Evolutionary conservation across 2,888 invertebrate genomes (phyloP), one percentile per base, ranked within the genome.

Genomic region (Tribolium freemani): DNA sequence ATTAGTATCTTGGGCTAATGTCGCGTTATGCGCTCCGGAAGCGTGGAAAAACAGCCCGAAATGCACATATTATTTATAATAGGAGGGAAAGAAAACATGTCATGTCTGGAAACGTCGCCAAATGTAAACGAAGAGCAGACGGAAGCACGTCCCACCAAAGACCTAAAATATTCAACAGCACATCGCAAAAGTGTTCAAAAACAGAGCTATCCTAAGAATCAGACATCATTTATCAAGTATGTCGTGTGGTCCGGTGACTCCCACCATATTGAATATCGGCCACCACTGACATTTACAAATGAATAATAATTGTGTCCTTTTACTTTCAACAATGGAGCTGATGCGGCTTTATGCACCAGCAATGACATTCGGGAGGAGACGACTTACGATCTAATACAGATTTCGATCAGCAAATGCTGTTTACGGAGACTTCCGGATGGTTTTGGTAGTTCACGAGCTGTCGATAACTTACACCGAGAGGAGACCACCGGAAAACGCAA

Each of bases 281-380:
- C 86, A 85, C 81, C 81, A 83, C 83, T 87, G 87, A 87, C 87
- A 86, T 86, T 86, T 85, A 86, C 86, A 87, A 86, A 87, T 87
- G 87, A 86, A 87, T 86, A 86, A 86, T 86, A 86, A 86, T 87
- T 86, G 85, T 86, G 86, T 84, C 86, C 86, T 86, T 86, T 86
- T 84, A 85, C 85, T 84, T 84, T 84, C 83, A 79, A 84, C 84
- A 84, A 84, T 83, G 76, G 80, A n/a, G 74, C 77, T 79, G 82
- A 82, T 80, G 79, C 80, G 80, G 80, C 80, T 81, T 82, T 81
- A 78, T 80, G 79, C 78, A 77, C 21, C 80, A 80, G 79, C 80
- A 77, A 77, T 79, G 80, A 77, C 80, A 80, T 76, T 78, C 79
- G 64, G 72, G 75, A 73, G 76, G 74, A 75, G 74, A 75, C 75